Percentiles rank a stretch among this genome's conserved stretches.
Evolutionary conservation across 2,888 invertebrate species (phyloP).

Genomic region (Linnaemya tessellans): DNA sequence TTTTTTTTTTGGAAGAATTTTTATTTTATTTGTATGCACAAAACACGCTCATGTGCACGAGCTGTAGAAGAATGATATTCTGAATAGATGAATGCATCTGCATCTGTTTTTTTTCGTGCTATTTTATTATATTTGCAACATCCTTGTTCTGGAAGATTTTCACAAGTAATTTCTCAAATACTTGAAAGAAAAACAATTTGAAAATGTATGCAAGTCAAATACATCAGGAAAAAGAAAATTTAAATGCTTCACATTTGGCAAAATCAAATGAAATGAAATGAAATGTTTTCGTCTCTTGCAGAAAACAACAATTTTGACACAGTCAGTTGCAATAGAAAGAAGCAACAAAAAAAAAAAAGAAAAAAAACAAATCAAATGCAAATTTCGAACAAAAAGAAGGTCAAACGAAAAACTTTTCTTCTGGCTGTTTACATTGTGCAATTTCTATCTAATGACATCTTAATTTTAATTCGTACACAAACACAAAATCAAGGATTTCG

Average conservation of each 20-base stretch:
- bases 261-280: constrained; percentile 58
- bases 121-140: neutral
- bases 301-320: constrained; percentile 5
- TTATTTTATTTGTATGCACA: neutral
- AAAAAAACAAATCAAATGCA: constrained; percentile 13
- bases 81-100: constrained; percentile 23
- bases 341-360: neutral
- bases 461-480: constrained; percentile 46
- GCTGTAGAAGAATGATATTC: neutral
- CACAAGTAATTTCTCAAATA: constrained; percentile 67
- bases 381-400: constrained; percentile 40
- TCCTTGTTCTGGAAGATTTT: constrained; percentile 48
- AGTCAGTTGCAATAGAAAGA: constrained; percentile 17
- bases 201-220: constrained; percentile 68
- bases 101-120: neutral
- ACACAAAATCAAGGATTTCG: constrained; percentile 27
- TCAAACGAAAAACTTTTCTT: constrained; percentile 37
- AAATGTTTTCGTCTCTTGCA: constrained; percentile 24
- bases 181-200: constrained; percentile 59
- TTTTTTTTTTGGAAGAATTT: neutral
- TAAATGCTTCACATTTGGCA: constrained; percentile 66
- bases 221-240: constrained; percentile 56
- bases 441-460: constrained; percentile 47
- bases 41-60: neutral
- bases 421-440: constrained; percentile 5